phyloP scores from a whole-genome alignment of 2,888 invertebrate species.

The Drosophila paracracens region DNA sequence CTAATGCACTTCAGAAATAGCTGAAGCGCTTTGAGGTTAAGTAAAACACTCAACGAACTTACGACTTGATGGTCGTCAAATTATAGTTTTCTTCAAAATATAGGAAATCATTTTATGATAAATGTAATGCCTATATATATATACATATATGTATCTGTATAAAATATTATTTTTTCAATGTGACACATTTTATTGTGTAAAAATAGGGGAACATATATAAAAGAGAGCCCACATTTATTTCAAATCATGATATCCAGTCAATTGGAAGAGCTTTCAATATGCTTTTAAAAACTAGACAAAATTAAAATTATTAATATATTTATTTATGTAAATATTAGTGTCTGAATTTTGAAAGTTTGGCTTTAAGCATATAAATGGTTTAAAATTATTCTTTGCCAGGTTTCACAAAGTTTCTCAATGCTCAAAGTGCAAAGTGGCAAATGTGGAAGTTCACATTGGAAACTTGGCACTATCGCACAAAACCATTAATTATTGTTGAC shows the following conservation, averaged over 20 bases:
- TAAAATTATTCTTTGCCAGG: neutral
- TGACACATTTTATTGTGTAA: slow-evolving; percentile 1
- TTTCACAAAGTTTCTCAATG: neutral
- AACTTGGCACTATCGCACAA: neutral
- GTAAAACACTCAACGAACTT: neutral
- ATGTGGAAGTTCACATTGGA: neutral
- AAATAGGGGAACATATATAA: neutral
- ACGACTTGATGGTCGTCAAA: neutral
- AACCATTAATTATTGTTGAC: slow-evolving; percentile 6
- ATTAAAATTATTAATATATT: neutral
- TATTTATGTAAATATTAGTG: neutral
- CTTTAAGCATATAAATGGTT: neutral
- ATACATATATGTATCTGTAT: neutral
- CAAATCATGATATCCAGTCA: neutral
- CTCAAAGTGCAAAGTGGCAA: neutral
- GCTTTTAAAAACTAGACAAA: neutral
- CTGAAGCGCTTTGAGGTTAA: neutral
- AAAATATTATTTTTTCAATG: neutral
- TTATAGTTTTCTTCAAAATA: neutral
- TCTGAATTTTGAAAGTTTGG: neutral
- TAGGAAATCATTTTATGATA: neutral
- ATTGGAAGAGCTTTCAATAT: neutral
- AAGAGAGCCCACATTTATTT: neutral
- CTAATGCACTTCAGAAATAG: neutral
- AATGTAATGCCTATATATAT: neutral